Evolutionary conservation across 2,113 vertebrate species (phyloP), one percentile per base, ranked within the genome.

Genomic region (Mastomys natalensis): DNA sequence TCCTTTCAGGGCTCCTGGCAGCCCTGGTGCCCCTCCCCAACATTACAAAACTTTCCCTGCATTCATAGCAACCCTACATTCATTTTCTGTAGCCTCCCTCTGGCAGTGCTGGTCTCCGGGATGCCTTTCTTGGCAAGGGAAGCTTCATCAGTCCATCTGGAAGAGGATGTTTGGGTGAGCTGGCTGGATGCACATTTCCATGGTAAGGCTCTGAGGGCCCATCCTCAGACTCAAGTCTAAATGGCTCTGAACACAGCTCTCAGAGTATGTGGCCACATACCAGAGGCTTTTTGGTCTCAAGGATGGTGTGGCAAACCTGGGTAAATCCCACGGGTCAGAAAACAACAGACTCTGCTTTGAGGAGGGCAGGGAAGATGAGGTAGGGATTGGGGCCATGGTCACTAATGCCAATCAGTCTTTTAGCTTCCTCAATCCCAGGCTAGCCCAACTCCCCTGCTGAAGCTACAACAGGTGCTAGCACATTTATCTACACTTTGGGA

Each of bases 211-310:
- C 70, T 1, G 10, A 37, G 72, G 37, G 2, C 0, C 29, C 26
- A 6, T 15, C 45, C 4, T 37, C 51, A 40, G 7, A 40, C 66
- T 10, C 4, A 9, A 3, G 43, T 70, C 34, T 66, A 74, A 10
- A 6, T 15, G 29, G 5, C 13, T 45, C 45, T 55, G 66, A 31
- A 37, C 10, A 72, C 29, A 21, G 22, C 31, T 10, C 10, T 15
- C 11, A 0, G n/a, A 12, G n/a, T 11, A 2, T 0, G 21, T 26
- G 37, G 34, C 8, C 21, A 29, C 74, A 19, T 0, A 1, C 55
- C 58, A 48, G 37, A 37, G 24, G 24, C 2, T 31, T 5, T 48
- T 5, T 3, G 24, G 76, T 21, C 45, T 87, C 45, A 37, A n/a
- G 5, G 45, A 7, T 13, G 53, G 34, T 43, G 31, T 34, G 5